Conservation (phyloP, 2,113 vertebrate species). For the Bubo blakistoni region DNA sequence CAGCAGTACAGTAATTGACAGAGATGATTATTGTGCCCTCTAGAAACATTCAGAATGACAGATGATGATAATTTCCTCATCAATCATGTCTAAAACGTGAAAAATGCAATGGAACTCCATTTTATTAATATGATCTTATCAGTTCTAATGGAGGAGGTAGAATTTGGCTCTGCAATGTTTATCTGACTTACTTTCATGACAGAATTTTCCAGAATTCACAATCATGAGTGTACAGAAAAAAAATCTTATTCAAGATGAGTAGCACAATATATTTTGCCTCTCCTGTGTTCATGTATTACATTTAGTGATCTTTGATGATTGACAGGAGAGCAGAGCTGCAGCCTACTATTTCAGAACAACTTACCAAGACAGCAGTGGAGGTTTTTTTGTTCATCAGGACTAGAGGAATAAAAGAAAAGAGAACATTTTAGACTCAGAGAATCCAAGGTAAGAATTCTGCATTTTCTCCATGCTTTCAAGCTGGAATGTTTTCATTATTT, state of each 20-base stretch:
- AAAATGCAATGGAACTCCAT: neutral
- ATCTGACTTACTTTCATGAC: neutral
- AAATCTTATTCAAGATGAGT: neutral
- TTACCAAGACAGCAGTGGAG: neutral
- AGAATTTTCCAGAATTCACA: neutral
- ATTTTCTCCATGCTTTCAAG: constrained; percentile 3
- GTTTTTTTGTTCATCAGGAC: neutral
- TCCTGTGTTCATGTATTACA: neutral
- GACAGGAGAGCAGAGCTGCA: neutral
- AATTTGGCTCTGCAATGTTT: neutral
- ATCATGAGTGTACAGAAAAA: neutral
- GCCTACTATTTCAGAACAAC: neutral
- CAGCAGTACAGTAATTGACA: constrained; percentile 16
- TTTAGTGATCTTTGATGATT: neutral
- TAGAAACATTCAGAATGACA: constrained; percentile 12
- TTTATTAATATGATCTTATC: neutral
- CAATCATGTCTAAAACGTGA: constrained; percentile 28
- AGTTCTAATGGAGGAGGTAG: neutral
- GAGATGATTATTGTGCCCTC: constrained; percentile 30
- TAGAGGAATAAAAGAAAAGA: neutral
- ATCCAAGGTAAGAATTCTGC: neutral
- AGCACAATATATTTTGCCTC: neutral
- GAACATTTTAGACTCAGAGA: neutral
- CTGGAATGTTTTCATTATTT: constrained; percentile 34
- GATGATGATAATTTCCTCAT: constrained; percentile 10